Evolutionary conservation across 2,888 invertebrate genomes (phyloP).

Genomic region (Diarsia mendica): DNA sequence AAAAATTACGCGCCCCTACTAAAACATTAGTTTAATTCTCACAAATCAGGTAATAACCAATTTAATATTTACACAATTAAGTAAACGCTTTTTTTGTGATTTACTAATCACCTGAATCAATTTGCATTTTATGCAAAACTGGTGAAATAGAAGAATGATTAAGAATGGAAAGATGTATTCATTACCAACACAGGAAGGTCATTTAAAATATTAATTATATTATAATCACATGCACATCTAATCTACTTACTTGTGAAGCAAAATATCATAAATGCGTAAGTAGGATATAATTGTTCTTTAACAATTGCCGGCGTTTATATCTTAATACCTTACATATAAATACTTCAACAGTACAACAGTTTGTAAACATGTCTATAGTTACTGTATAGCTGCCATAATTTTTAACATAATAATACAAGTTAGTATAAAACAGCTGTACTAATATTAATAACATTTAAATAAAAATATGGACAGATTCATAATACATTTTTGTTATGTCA

Average conservation of each 20-base stretch:
- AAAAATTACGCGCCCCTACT: slow-evolving; percentile 19
- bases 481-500: slow-evolving; percentile 49
- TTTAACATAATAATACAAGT: slow-evolving; percentile 17
- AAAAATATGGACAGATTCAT: slow-evolving; percentile 55
- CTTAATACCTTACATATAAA: slow-evolving; percentile 34
- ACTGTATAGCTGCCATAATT: background rate
- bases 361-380: slow-evolving; percentile 12
- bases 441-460: slow-evolving; percentile 27
- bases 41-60: slow-evolving; percentile 9
- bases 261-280: slow-evolving; percentile 50
- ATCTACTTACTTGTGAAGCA: slow-evolving; percentile 22
- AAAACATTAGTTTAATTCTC: slow-evolving; percentile 26
- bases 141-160: slow-evolving; percentile 12
- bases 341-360: slow-evolving; percentile 36
- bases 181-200: slow-evolving; percentile 35
- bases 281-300: slow-evolving; percentile 49
- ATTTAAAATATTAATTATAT: slow-evolving; percentile 28
- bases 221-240: slow-evolving; percentile 26
- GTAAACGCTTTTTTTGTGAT: slow-evolving; percentile 28
- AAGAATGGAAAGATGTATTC: slow-evolving; percentile 17
- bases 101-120: slow-evolving; percentile 19
- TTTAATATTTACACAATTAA: slow-evolving; percentile 25
- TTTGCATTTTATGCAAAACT: slow-evolving; percentile 30
- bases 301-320: slow-evolving; percentile 39
- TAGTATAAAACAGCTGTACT: slow-evolving; percentile 13